Conservation (phyloP, 2,113 vertebrate genomes). For the Bambusicola thoracicus region DNA sequence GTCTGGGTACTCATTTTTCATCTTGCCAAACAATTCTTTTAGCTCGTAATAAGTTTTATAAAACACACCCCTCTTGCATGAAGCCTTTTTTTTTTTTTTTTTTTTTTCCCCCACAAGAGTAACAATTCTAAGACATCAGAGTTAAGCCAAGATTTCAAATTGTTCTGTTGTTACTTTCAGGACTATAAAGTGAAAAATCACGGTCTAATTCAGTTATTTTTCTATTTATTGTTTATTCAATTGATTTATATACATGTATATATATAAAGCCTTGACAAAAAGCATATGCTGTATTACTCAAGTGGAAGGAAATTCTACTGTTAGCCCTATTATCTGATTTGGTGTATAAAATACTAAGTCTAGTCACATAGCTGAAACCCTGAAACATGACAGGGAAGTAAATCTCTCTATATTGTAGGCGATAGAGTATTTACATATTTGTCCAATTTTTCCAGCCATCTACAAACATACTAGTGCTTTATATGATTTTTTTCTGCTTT, state of each 20-base stretch:
- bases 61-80: background rate
- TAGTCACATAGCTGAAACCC: background rate
- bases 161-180: background rate
- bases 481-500: background rate
- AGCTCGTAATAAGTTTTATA: background rate
- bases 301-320: background rate
- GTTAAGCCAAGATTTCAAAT: background rate
- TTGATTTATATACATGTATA: background rate
- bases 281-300: background rate
- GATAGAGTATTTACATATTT: slow-evolving; percentile 12
- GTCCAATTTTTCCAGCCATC: background rate
- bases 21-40: slow-evolving; percentile 20
- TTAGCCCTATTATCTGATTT: background rate
- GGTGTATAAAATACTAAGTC: background rate
- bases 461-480: slow-evolving; percentile 5
- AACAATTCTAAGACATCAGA: background rate
- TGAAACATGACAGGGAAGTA: slow-evolving; percentile 4
- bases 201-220: background rate
- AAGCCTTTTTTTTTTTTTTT: background rate
- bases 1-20: slow-evolving; percentile 16
- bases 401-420: background rate
- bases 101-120: background rate
- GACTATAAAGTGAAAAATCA: background rate
- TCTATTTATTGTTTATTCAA: background rate
- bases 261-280: background rate